Percentiles rank a stretch among this genome's conserved stretches.
Conservation (phyloP, 1,140 invertebrate species). For the Teleopsis dalmanni region DNA sequence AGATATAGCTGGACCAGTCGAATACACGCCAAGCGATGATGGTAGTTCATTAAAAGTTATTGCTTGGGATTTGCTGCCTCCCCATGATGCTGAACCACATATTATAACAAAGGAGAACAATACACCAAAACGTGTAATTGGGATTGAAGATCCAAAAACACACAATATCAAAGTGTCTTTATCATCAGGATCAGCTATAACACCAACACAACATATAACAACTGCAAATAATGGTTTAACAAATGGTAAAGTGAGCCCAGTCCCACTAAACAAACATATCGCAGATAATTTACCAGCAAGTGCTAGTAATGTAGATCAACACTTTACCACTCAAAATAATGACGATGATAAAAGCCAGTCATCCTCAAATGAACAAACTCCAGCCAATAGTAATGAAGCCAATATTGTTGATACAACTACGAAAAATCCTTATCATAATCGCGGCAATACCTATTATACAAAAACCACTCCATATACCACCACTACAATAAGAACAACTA, state of each 20-base stretch:
- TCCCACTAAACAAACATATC: no score
- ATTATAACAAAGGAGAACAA: constrained; percentile 26
- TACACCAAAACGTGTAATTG: constrained; percentile 10
- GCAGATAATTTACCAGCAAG: no score
- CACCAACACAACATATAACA: no score
- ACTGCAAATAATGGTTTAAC: no score
- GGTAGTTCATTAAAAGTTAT: constrained; percentile 27
- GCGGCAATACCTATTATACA: background rate
- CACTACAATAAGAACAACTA: constrained; percentile 12
- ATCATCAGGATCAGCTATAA: constrained; percentile 6
- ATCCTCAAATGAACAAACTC: no score
- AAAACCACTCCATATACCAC: constrained; percentile 3
- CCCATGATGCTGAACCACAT: constrained; percentile 17
- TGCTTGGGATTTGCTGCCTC: constrained; percentile 39
- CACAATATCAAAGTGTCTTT: constrained; percentile 28
- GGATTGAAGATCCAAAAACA: constrained; percentile 22
- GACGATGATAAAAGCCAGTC: no score
- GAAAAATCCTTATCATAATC: background rate
- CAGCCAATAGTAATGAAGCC: no score
- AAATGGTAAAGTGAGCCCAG: no score
- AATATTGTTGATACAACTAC: no score
- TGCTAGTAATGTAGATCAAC: no score
- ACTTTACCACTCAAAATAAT: no score
- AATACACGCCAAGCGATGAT: constrained; percentile 25
- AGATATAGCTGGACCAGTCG: constrained; percentile 31